phyloP scores from a whole-genome alignment of 2,113 vertebrate genomes.

The Coptodon rendalli region DNA sequence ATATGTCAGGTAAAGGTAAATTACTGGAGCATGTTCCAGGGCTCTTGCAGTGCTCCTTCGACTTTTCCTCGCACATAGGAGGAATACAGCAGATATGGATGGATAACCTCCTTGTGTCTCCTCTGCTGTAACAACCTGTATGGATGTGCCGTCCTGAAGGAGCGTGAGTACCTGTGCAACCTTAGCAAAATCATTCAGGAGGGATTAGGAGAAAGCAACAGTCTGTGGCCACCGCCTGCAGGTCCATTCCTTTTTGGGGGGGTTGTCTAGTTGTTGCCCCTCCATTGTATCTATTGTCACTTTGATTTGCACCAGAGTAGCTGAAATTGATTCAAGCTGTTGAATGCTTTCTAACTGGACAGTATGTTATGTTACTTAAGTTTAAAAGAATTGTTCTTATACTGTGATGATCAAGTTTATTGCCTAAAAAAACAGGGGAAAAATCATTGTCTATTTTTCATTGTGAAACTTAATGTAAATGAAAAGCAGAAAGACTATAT shows the following conservation, averaged over 20 bases:
- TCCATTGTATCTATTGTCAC: background rate
- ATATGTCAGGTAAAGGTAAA: background rate
- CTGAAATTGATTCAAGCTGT: background rate
- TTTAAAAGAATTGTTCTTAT: background rate
- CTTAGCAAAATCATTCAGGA: background rate
- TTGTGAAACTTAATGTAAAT: background rate
- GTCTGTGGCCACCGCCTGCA: background rate
- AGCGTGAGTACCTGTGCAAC: background rate
- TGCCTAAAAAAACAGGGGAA: rapidly evolving
- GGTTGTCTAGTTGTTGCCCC: background rate
- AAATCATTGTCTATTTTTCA: background rate
- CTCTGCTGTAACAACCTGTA: background rate
- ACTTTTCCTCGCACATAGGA: background rate
- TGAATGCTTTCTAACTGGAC: background rate
- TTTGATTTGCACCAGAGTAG: background rate
- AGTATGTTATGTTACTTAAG: background rate
- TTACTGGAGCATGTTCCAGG: background rate
- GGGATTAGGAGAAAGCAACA: background rate
- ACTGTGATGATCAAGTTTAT: background rate
- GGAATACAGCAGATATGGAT: background rate
- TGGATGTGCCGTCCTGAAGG: background rate
- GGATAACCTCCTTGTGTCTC: background rate
- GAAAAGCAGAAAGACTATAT: background rate
- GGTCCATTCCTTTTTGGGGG: background rate
- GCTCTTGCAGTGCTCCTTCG: background rate